Evolutionary conservation across 2,888 invertebrate genomes (phyloP).

Genomic region (Agonopterix arenella): DNA sequence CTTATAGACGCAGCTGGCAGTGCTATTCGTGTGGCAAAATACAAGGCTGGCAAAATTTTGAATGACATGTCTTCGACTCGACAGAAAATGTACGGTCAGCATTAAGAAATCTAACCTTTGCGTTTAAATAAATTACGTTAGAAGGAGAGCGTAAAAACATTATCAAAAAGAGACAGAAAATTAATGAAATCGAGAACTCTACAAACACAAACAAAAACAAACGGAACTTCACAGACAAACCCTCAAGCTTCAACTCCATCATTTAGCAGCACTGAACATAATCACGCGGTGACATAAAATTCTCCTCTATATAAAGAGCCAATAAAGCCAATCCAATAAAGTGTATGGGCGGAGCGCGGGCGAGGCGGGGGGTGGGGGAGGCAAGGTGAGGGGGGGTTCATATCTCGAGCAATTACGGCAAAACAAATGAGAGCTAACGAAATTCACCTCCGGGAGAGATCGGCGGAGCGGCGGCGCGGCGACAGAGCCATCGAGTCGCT

Average conservation of each 20-base stretch:
- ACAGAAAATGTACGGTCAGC: too few relatives aligned
- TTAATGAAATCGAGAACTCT: not conserved
- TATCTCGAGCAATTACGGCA: slow-evolving; percentile 70
- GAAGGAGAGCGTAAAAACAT: too few relatives aligned
- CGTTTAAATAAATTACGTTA: too few relatives aligned
- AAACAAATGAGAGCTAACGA: slow-evolving; percentile 73
- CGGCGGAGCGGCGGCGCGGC: slow-evolving; percentile 20
- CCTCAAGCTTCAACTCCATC: not conserved
- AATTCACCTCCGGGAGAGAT: slow-evolving; percentile 62
- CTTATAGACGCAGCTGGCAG: too few relatives aligned
- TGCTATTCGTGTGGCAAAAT: too few relatives aligned
- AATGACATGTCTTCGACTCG: too few relatives aligned
- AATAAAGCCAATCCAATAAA: slow-evolving; percentile 62
- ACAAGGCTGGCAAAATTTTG: too few relatives aligned
- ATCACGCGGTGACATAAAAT: slow-evolving; percentile 53
- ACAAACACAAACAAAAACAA: not conserved
- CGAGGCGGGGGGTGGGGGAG: slow-evolving; percentile 23
- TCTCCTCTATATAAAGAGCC: slow-evolving; percentile 35
- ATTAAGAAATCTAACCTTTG: too few relatives aligned
- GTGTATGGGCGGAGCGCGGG: slow-evolving; percentile 10
- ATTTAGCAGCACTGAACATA: slow-evolving; percentile 17
- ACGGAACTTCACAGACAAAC: not conserved
- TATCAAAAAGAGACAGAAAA: not conserved
- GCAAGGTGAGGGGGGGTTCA: slow-evolving; percentile 28
- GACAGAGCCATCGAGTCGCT: slow-evolving; percentile 22